A percentile compares a stretch with the other conserved stretches of the same genome.
Evolutionary conservation across 2,113 vertebrate species (phyloP).

Genomic region (Cisticola juncidis): DNA sequence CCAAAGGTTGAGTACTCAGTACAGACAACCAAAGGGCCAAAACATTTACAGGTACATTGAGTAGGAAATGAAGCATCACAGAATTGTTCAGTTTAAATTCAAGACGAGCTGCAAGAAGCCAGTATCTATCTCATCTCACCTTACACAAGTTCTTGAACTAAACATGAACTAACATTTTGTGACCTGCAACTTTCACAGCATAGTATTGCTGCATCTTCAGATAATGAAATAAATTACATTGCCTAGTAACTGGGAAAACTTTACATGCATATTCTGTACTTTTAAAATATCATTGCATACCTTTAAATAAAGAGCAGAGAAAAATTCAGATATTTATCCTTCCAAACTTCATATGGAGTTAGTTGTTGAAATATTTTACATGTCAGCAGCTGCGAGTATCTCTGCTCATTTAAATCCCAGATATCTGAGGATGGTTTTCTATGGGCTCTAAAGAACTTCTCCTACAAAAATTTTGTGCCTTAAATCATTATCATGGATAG

Average conservation of each 20-base stretch:
- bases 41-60: slow-evolving; percentile 68
- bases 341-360: neutral
- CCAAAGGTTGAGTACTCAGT: slow-evolving; percentile 35
- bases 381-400: neutral
- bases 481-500: neutral
- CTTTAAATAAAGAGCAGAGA: neutral
- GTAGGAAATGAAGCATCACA: slow-evolving; percentile 65
- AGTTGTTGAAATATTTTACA: neutral
- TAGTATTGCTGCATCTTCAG: neutral
- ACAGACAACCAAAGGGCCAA: slow-evolving; percentile 42
- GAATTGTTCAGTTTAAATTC: slow-evolving; percentile 60
- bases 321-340: neutral
- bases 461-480: neutral
- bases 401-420: neutral
- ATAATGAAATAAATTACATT: neutral
- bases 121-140: slow-evolving; percentile 27
- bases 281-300: neutral
- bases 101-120: slow-evolving; percentile 34
- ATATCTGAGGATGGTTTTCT: neutral
- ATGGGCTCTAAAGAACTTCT: neutral
- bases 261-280: neutral
- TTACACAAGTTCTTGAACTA: slow-evolving; percentile 51
- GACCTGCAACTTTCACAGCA: neutral
- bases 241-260: neutral
- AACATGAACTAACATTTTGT: slow-evolving; percentile 21